Evolutionary conservation across 2,888 invertebrate genomes (phyloP), one percentile per base, ranked within the genome.

Genomic region (Yponomeuta malinellus): DNA sequence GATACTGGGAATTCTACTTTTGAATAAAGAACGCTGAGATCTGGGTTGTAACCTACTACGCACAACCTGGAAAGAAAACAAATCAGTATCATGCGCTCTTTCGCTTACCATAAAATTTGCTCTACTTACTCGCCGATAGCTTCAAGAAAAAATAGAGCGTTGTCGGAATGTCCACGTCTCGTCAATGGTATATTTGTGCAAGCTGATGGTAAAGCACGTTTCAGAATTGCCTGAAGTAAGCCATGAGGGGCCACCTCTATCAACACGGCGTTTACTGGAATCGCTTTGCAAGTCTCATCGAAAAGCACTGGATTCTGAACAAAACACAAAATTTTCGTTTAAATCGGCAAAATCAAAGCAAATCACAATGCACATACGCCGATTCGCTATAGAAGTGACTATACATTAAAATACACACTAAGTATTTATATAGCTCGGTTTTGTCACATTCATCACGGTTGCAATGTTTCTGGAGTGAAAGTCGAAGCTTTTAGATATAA

Each of bases 191-290:
- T 92, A 78, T 96, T 95, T 5, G 89, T 92, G 73, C 95, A 94
- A 23, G 92, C 93, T 3, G 93, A 78, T 43, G 89, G 85, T 33
- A 97, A 84, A 0, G 96, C 95, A 70, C 96, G 92, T 79, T 95
- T 95, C 29, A 98, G 85, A 75, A 97, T 95, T 1, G 96, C 95
- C 82, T 96, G 96, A 69, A 97, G 90, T 52, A 97, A 89, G 68
- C 96, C 95, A 79, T 97, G 97, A 0, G 97, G 97, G 0, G 96
- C 96, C 74, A 97, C 94, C 84, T 97, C 97, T 73, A 97, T 94
- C 15, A 94, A 92, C 63, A 96, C 90, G 0, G 96, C 96, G 79
- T 96, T 94, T 63, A 93, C 90, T 0, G 96, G 96, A 69, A 97
- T 94, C 78, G 95, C 93, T 70, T 87, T 89, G 15, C 95, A 88